A percentile compares a stretch with the other conserved stretches of the same genome.
These are phyloP conservation scores for Menidia beryllina DNA, from an alignment of 2,113 vertebrate genomes.

Conservation along the genomic window DNA sequence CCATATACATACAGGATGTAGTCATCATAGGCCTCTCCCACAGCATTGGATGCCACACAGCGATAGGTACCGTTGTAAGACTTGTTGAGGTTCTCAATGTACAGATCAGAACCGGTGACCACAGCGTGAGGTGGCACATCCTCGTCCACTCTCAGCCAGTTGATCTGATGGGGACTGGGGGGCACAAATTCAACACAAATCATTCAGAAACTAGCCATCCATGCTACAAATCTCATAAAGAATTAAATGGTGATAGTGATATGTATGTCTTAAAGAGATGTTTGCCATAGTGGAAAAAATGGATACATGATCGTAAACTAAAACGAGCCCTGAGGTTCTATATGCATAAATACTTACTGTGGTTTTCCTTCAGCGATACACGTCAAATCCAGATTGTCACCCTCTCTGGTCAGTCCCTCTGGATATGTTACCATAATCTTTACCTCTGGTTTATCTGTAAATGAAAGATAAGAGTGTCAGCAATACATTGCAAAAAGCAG, in stretches of 20 bases:
- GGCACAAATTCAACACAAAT: slow-evolving; percentile 67
- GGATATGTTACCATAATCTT: slow-evolving; percentile 93
- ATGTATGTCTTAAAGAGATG: slow-evolving; percentile 61
- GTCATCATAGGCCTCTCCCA: slow-evolving; percentile 94
- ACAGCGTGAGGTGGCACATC: slow-evolving; percentile 95
- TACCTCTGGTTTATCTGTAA: slow-evolving; percentile 96
- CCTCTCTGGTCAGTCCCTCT: slow-evolving; percentile 94
- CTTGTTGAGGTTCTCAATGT: slow-evolving; percentile 98
- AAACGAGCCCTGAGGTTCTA: not conserved
- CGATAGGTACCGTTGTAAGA: slow-evolving; percentile 98
- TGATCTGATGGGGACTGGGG: slow-evolving; percentile 86
- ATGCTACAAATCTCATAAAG: slow-evolving; percentile 66
- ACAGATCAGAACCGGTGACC: slow-evolving; percentile 91
- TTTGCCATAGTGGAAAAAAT: not conserved
- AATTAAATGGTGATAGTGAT: slow-evolving; percentile 67
- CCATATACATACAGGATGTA: slow-evolving; percentile 97
- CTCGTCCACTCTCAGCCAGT: slow-evolving; percentile 95
- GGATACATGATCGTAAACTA: slow-evolving; percentile 13
- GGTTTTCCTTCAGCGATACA: slow-evolving; percentile 94
- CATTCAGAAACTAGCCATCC: slow-evolving; percentile 60
- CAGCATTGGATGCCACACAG: slow-evolving; percentile 92
- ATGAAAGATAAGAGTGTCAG: slow-evolving; percentile 49
- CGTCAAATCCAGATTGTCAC: slow-evolving; percentile 92
- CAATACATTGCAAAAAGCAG: slow-evolving; percentile 4
- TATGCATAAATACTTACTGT: slow-evolving; percentile 84